A percentile compares a stretch with the other conserved stretches of the same genome.
Evolutionary conservation across 2,888 invertebrate genomes (phyloP).

Genomic region (Scelioninae gen. 1): DNA sequence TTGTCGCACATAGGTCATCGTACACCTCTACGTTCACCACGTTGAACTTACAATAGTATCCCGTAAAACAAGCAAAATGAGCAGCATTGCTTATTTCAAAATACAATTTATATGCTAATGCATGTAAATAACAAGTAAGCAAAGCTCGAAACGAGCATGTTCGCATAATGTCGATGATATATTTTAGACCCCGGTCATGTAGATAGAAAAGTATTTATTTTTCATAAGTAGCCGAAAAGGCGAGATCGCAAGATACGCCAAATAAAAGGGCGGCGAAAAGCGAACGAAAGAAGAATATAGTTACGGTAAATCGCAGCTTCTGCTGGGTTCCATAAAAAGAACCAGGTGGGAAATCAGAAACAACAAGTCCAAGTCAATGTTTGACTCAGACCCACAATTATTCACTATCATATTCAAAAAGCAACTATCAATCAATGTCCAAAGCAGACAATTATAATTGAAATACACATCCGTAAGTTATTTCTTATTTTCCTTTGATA

Average conservation of each 20-base stretch:
- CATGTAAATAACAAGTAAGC: conserved; percentile 15
- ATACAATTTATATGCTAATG: conserved; percentile 62
- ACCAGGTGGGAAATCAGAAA: conserved; percentile 17
- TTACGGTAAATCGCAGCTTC: conserved; percentile 81
- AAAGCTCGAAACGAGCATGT: conserved; percentile 21
- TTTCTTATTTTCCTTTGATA: too few relatives aligned
- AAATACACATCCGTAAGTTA: too few relatives aligned
- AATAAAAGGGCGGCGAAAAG: conserved; percentile 48
- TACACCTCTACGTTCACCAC: conserved; percentile 44
- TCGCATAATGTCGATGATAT: conserved; percentile 1
- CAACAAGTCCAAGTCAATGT: conserved; percentile 4
- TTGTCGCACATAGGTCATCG: conserved; percentile 50
- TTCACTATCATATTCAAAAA: conserved; percentile 9
- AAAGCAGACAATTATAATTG: too few relatives aligned
- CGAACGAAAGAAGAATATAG: conserved; percentile 77
- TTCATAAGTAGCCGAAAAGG: neutral
- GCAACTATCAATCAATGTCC: conserved; percentile 31
- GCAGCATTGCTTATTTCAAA: conserved; percentile 47
- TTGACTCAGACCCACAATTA: neutral
- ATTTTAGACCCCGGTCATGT: conserved; percentile 2
- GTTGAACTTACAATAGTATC: conserved; percentile 42
- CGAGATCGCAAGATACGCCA: conserved; percentile 27
- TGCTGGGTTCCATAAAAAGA: conserved; percentile 54
- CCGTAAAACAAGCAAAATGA: conserved; percentile 31
- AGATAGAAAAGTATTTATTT: conserved; percentile 24